Evolutionary conservation across 2,797 vertebrate genomes (phyloP).

Genomic region (Eospalax fontanierii): DNA sequence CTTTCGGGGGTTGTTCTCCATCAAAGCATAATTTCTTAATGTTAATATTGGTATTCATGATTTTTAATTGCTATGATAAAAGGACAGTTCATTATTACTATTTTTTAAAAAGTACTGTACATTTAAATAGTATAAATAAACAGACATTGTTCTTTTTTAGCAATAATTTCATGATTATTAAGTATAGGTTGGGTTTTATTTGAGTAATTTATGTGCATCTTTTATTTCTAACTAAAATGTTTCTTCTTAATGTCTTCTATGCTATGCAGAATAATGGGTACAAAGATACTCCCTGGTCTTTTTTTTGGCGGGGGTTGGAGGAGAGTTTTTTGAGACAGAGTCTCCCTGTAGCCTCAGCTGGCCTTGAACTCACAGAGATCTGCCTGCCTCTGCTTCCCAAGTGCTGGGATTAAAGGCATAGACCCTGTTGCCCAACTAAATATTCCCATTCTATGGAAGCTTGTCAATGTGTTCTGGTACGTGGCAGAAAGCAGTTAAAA

Average conservation of each 20-base stretch:
- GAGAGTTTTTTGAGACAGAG: too few relatives aligned
- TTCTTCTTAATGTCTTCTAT: slow-evolving; percentile 44
- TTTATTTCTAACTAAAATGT: neutral
- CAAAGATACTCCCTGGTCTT: neutral
- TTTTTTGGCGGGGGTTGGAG: too few relatives aligned
- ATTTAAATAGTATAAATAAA: too few relatives aligned
- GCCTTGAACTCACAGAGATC: too few relatives aligned
- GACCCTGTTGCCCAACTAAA: too few relatives aligned
- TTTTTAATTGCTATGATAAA: slow-evolving; percentile 12
- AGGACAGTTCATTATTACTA: too few relatives aligned
- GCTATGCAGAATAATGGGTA: neutral
- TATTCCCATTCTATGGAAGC: neutral
- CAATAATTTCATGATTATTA: slow-evolving; percentile 41
- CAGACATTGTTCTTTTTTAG: neutral
- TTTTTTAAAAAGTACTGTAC: too few relatives aligned
- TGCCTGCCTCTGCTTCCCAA: too few relatives aligned
- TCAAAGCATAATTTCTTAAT: slow-evolving; percentile 4
- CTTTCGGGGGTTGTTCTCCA: slow-evolving; percentile 33
- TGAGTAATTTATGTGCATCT: slow-evolving; percentile 22
- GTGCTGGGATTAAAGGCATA: too few relatives aligned
- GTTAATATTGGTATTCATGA: neutral
- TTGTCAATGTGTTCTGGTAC: neutral
- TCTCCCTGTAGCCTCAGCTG: too few relatives aligned
- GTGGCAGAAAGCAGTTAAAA: neutral
- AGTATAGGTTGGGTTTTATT: neutral